These are phyloP conservation scores for Varanus komodoensis DNA, from an alignment of 2,113 vertebrate species.

Conservation along the genomic window DNA sequence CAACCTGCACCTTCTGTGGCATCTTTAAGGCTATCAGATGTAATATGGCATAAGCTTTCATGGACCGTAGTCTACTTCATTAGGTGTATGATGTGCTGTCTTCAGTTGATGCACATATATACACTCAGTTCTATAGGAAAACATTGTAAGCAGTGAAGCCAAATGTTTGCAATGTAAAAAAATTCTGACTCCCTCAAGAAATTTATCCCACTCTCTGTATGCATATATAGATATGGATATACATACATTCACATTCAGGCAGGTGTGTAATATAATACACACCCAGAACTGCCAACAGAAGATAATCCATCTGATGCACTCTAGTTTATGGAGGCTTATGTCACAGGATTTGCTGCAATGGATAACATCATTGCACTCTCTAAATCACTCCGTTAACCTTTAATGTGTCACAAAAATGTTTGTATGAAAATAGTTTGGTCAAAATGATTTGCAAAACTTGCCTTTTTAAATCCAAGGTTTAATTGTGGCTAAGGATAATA, in stretches of 20 bases:
- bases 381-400: background rate
- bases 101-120: background rate
- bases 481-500: constrained; percentile 52
- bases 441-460: background rate
- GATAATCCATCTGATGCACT: background rate
- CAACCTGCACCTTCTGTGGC: background rate
- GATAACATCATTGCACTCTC: background rate
- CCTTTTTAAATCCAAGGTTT: constrained; percentile 37
- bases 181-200: background rate
- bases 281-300: background rate
- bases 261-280: background rate
- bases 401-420: background rate
- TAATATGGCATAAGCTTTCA: background rate
- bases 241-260: no score
- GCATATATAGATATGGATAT: background rate
- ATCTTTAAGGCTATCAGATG: background rate
- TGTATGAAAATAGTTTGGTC: background rate
- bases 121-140: background rate
- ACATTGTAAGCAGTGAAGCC: background rate
- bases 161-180: background rate
- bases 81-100: background rate
- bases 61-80: background rate
- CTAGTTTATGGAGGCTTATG: background rate
- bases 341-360: background rate
- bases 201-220: background rate